Evolutionary conservation across 1,140 invertebrate species (phyloP), one percentile per base, ranked within the genome.

Genomic region (Steinernema feltiae): DNA sequence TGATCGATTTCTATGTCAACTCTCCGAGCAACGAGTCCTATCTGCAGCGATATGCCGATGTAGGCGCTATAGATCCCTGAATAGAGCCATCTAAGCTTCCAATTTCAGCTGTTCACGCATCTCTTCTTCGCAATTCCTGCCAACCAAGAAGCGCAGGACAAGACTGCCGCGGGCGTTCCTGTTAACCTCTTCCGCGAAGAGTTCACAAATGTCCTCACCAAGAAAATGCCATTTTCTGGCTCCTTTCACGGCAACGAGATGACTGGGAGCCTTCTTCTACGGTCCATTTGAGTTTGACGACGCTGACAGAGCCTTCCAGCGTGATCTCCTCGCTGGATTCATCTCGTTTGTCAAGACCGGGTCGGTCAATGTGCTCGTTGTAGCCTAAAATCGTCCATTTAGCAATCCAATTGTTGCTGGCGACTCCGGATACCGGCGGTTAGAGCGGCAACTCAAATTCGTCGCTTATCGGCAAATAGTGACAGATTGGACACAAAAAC

Each of bases 231-330:
- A 3, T 7, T 63, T 3, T 15, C 7, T 15, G 53, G 53, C 12
- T 12, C 53, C 53, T 63, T 15, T 63, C 53, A 63, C 24, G 53
- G 53, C 12, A 63, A 63, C 53, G 53, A 63, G 53, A 63, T 63
- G 2, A 7, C 24, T 63, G 7, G 53, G 53, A 12, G 15, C 53
- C 53, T 63, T 63, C 53, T 63, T 63, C 53, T 15, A 27, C 24
- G 15, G 3, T 27, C 24, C 12, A 15, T 63, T 63, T 21, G 7
- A 15, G 15, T 63, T 63, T 27, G 53, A 63, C 53, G 24, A 63
- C 53, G 12, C 7, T 3, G 53, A 63, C 53, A 12, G 12, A 3
- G 53, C 53, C 7, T 17, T 63, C 12, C 53, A 63, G 24, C 7
- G 24, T 3, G 24, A 63, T 21, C 15, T 63, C 3, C 53, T 63